Percentiles rank a stretch among this genome's conserved stretches.
Conservation (phyloP, 2,113 vertebrate genomes). For the Neogobius melanostomus region DNA sequence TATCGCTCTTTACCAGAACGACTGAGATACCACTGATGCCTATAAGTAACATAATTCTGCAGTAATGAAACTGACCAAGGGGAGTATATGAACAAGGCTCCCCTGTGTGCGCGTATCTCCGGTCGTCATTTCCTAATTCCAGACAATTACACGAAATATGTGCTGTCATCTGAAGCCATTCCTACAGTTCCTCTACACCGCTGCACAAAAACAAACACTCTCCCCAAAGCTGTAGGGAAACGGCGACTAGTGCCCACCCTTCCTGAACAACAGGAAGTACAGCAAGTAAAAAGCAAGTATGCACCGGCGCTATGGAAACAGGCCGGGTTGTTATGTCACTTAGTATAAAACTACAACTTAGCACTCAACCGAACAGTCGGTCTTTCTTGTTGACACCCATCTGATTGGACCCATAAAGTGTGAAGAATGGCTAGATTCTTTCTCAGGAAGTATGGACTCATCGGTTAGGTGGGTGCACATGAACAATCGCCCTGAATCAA, state of each 20-base stretch:
- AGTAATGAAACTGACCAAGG: neutral
- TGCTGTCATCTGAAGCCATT: constrained; percentile 28
- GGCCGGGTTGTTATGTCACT: constrained; percentile 8
- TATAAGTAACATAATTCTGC: neutral
- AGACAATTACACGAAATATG: constrained; percentile 17
- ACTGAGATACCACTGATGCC: too few species aligned
- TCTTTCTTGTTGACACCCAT: too few species aligned
- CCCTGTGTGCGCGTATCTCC: neutral
- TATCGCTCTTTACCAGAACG: too few species aligned
- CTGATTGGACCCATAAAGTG: too few species aligned
- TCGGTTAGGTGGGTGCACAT: too few species aligned
- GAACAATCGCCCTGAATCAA: too few species aligned
- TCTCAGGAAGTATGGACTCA: too few species aligned
- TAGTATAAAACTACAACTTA: too few species aligned
- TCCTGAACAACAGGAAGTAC: constrained; percentile 65
- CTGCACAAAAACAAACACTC: constrained; percentile 1
- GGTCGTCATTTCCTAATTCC: constrained; percentile 12
- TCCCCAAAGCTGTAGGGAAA: constrained; percentile 20
- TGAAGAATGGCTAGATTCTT: too few species aligned
- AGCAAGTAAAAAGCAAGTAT: constrained; percentile 15
- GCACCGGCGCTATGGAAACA: neutral
- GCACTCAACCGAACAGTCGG: too few species aligned
- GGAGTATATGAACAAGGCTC: neutral
- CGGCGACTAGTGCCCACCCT: constrained; percentile 49
- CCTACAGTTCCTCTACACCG: constrained; percentile 35